Evolutionary conservation across 2,797 vertebrate species (phyloP).

Genomic region (Bovichtus diacanthus): DNA sequence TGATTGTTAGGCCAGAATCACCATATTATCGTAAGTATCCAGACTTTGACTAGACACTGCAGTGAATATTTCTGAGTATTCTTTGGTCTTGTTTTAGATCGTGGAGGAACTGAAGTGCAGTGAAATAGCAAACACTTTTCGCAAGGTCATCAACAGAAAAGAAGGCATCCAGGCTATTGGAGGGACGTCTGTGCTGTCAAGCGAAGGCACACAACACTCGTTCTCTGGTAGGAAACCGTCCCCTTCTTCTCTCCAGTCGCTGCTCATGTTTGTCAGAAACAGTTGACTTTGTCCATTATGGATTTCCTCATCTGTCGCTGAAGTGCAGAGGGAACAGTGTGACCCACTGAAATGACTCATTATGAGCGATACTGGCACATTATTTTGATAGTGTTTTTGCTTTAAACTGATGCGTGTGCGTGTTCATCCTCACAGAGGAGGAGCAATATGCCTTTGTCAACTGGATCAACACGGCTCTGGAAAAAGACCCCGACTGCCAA

Average conservation of each 20-base stretch:
- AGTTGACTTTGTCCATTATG: conserved; percentile 50
- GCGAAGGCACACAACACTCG: conserved; percentile 96
- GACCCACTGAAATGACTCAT: conserved; percentile 12
- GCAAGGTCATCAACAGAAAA: conserved; percentile 95
- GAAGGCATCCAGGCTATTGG: conserved; percentile 96
- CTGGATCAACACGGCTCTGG: conserved; percentile 98
- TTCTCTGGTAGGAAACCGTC: conserved; percentile 89
- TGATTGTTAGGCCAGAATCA: no score
- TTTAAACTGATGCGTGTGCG: conserved; percentile 3
- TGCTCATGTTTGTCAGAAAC: conserved; percentile 21
- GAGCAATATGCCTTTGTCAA: conserved; percentile 97
- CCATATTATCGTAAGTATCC: no score
- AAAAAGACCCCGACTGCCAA: conserved; percentile 92
- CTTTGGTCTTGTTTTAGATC: conserved; percentile 83
- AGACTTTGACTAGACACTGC: no score
- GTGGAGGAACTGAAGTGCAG: conserved; percentile 94
- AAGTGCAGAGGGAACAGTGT: no score
- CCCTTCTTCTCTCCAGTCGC: background rate
- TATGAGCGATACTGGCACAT: background rate
- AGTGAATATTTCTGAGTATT: background rate
- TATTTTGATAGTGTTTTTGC: background rate
- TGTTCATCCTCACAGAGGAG: conserved; percentile 88
- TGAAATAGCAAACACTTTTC: conserved; percentile 94
- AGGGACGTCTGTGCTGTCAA: conserved; percentile 94
- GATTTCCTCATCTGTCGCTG: no score